These are phyloP conservation scores for Larimichthys crocea DNA, from an alignment of 2,113 vertebrate genomes.

Conservation along the genomic window DNA sequence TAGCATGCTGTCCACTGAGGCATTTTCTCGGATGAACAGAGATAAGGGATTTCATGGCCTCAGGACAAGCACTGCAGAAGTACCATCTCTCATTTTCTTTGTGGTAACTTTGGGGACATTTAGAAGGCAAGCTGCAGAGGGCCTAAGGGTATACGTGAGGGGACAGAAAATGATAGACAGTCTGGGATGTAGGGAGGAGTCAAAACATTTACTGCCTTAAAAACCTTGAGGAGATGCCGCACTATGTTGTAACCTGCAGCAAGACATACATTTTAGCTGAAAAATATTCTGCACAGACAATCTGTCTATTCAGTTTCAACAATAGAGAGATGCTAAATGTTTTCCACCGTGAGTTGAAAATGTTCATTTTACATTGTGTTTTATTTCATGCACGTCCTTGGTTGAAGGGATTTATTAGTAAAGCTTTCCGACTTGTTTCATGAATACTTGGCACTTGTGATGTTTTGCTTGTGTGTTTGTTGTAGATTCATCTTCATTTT, in stretches of 20 bases:
- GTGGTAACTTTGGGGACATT: conserved; percentile 61
- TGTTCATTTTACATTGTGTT: conserved; percentile 5
- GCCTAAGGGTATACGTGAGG: conserved; percentile 56
- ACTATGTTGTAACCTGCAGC: conserved; percentile 66
- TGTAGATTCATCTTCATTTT: not conserved
- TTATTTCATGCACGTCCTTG: conserved; percentile 15
- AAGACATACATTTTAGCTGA: conserved; percentile 50
- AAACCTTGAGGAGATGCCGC: conserved; percentile 50
- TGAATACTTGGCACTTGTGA: not conserved
- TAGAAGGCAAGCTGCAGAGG: conserved; percentile 59
- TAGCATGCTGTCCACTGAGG: conserved; percentile 22
- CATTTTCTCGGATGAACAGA: conserved; percentile 43
- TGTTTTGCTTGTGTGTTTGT: not conserved
- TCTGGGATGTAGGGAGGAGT: conserved; percentile 50
- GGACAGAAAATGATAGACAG: conserved; percentile 65
- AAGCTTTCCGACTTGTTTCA: not conserved
- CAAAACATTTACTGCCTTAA: conserved; percentile 58
- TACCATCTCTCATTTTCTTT: conserved; percentile 59
- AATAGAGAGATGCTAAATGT: conserved; percentile 11
- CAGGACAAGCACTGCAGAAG: conserved; percentile 44
- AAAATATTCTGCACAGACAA: conserved; percentile 11
- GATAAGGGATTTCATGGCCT: conserved; percentile 38
- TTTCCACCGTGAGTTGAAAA: conserved; percentile 1
- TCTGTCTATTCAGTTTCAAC: conserved; percentile 12
- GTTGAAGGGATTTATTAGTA: conserved; percentile 13